Evolutionary conservation across 1,140 invertebrate species (phyloP).

Genomic region (Sipha flava): DNA sequence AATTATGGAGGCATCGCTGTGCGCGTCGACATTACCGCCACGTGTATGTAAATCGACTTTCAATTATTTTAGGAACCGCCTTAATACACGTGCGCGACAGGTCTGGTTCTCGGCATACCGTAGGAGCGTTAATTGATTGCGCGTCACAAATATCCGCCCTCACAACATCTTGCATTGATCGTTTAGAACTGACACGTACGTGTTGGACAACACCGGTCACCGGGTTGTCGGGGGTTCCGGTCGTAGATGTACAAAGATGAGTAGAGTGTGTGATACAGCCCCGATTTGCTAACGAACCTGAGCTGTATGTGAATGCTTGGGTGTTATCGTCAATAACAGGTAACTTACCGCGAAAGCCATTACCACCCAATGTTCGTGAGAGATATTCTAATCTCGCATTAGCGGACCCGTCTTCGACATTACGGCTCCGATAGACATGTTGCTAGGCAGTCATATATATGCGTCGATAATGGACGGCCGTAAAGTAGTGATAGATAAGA

Average conservation of each 20-base stretch:
- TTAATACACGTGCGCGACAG: too few species aligned
- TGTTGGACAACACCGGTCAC: not conserved
- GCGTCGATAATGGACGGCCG: not conserved
- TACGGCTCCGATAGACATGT: not conserved
- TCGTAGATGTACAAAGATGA: not conserved
- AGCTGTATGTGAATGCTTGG: not conserved
- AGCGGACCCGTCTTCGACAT: not conserved
- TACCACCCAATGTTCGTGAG: not conserved
- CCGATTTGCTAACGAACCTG: not conserved
- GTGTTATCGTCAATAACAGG: not conserved
- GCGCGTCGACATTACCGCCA: too few species aligned
- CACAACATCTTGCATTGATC: not conserved
- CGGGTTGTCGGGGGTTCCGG: not conserved
- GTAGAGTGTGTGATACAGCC: not conserved
- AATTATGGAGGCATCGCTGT: too few species aligned
- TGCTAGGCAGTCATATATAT: not conserved
- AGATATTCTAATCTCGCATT: not conserved
- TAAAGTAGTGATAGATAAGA: not conserved
- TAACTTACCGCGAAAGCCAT: not conserved
- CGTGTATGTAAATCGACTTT: too few species aligned
- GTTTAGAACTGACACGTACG: not conserved
- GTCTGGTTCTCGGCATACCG: not conserved
- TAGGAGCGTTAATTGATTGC: not conserved
- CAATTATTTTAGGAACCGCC: too few species aligned
- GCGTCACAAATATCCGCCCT: not conserved